Evolutionary conservation across 92 coral and sea anemone species (phyloP), one percentile per base, ranked within the genome.

Genomic region (Porites cylindrica): DNA sequence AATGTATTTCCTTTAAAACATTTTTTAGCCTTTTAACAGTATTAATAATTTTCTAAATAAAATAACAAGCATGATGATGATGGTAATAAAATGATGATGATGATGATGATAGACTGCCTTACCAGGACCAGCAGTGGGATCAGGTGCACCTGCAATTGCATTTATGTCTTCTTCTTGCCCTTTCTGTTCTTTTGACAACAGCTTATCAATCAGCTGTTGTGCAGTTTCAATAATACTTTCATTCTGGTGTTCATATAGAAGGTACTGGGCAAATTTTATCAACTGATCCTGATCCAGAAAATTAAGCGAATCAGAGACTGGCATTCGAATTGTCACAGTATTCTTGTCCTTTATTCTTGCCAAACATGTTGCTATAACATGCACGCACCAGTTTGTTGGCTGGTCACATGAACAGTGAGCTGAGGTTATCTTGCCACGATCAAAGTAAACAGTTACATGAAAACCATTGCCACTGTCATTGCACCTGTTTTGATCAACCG

Each of bases 71-170:
- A 47, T 38, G 47, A 38, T 38, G 47, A 38, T 38, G 47, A 38
- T 29, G 32, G 1, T 23, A 23, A 23, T 23, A 23, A 23, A 23
- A 29, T 29, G 32, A 29, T 29, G 3, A 47, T 38, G 47, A 38
- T 4, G 47, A 3, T 38, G 7, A 38, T 38, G 7, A 3, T 32
- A 11, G 47, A 72, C 26, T 61, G n/a, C 19, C 88, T 81, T 72
- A 97, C 99, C 99, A 65, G 99, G 98, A 29, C 99, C 99, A 51
- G 99, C 98, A 13, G 99, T 95, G 7, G 99, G 98, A 74, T 97
- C 99, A n/a, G 99, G 99, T 24, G 96, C 99, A 14, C 99, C 99
- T 51, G 91, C 60, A 56, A 93, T 77, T 53, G 72, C 80, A 79
- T 95, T 93, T 59, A 97, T 97, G 51, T 93, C 93, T 11, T 95